Conservation (phyloP, 1,140 invertebrate genomes). For the Bombus huntii region DNA sequence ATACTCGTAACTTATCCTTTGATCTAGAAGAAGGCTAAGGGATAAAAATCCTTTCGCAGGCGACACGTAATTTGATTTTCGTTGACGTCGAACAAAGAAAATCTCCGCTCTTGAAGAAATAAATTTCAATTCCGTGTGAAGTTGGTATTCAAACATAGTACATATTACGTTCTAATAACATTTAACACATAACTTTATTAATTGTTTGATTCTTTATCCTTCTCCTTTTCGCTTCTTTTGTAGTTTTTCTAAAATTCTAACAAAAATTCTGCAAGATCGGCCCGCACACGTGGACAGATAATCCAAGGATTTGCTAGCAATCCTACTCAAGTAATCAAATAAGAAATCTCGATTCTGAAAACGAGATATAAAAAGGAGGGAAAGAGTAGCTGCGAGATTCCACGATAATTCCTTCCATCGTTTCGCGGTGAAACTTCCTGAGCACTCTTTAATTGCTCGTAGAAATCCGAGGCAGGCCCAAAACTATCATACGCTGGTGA, state of each 20-base stretch:
- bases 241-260: background rate
- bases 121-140: background rate
- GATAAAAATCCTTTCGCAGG: constrained; percentile 17
- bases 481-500: constrained; percentile 43
- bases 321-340: background rate
- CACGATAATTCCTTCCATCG: constrained; percentile 39
- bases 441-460: constrained; percentile 60
- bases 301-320: background rate
- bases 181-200: no score
- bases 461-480: constrained; percentile 43
- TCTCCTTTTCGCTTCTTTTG: background rate
- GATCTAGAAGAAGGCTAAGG: constrained; percentile 15
- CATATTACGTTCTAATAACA: background rate
- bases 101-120: background rate
- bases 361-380: constrained; percentile 23
- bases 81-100: constrained; percentile 4
- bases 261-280: background rate
- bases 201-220: background rate
- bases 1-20: constrained; percentile 32
- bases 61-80: constrained; percentile 37
- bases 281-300: background rate
- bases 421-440: constrained; percentile 27
- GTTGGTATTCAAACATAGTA: background rate
- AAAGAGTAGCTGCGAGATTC: constrained; percentile 38
- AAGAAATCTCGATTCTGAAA: constrained; percentile 12